Percentiles rank a stretch among this genome's conserved stretches.
These are phyloP conservation scores for Notechis scutatus DNA, from an alignment of 2,113 vertebrate species.

Conservation along the genomic window DNA sequence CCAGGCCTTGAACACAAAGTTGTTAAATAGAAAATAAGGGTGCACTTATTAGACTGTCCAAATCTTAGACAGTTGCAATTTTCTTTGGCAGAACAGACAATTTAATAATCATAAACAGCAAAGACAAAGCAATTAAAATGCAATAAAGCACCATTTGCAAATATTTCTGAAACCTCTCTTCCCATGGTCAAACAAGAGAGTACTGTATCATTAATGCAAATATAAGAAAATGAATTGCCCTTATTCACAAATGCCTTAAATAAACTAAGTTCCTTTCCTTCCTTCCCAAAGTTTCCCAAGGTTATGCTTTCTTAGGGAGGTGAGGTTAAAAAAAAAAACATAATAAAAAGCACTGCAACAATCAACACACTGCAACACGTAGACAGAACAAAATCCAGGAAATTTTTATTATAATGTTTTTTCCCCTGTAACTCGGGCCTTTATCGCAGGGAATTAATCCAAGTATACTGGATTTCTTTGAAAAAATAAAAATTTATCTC, in stretches of 20 bases:
- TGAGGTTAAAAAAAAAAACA: not conserved
- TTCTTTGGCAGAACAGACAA: not conserved
- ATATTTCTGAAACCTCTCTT: not conserved
- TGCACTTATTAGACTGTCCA: no score
- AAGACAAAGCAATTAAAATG: not conserved
- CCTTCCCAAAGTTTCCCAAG: slow-evolving; percentile 3
- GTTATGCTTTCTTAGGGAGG: not conserved
- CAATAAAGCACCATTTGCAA: not conserved
- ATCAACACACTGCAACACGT: not conserved
- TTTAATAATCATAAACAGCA: not conserved
- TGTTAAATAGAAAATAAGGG: no score
- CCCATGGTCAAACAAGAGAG: not conserved
- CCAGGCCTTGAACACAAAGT: no score
- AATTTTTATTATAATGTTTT: not conserved
- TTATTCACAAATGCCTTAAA: not conserved
- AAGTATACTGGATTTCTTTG: not conserved
- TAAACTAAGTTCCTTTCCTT: slow-evolving; percentile 5
- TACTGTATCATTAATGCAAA: not conserved
- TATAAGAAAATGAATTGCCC: not conserved
- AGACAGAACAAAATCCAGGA: not conserved
- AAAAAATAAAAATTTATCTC: not conserved
- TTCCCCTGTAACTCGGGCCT: not conserved
- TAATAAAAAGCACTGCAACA: no score
- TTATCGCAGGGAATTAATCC: not conserved
- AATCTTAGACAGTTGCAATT: no score